These are phyloP conservation scores for Lordiphosa andalusiaca DNA, from an alignment of 2,888 invertebrate genomes.

Conservation along the genomic window DNA sequence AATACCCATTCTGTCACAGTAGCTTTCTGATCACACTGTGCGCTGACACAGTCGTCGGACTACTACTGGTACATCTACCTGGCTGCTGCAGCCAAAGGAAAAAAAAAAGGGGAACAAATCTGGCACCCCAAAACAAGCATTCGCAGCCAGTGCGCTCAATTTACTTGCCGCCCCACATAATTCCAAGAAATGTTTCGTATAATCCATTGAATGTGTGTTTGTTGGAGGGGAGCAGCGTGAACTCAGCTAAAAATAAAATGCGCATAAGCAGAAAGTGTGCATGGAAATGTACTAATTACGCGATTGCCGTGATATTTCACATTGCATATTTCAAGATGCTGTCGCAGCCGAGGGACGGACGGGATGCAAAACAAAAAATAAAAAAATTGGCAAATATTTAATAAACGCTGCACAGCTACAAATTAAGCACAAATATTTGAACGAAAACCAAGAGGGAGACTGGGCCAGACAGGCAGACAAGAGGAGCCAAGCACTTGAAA, in stretches of 20 bases:
- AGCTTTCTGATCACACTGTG: too few species aligned
- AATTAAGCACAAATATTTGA: constrained; percentile 60
- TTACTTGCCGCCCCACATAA: constrained; percentile 56
- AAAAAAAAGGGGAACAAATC: constrained; percentile 9
- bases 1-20: too few species aligned
- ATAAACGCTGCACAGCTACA: constrained; percentile 50
- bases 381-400: constrained; percentile 60
- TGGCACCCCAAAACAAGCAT: background rate
- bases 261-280: constrained; percentile 26
- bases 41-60: too few species aligned
- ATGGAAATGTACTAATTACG: constrained; percentile 40
- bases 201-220: constrained; percentile 31
- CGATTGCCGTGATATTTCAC: constrained; percentile 35
- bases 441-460: background rate
- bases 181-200: constrained; percentile 54
- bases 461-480: background rate
- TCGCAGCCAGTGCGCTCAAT: constrained; percentile 47
- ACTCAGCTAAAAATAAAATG: constrained; percentile 48
- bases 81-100: background rate
- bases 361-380: constrained; percentile 26
- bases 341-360: constrained; percentile 13
- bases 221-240: constrained; percentile 7
- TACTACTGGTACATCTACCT: too few species aligned
- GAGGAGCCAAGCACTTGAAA: constrained; percentile 2
- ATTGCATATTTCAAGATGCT: constrained; percentile 31